These are phyloP conservation scores for Antedon mediterranea DNA, from an alignment of 53 echinoderm and acorn worm species.

Conservation along the genomic window DNA sequence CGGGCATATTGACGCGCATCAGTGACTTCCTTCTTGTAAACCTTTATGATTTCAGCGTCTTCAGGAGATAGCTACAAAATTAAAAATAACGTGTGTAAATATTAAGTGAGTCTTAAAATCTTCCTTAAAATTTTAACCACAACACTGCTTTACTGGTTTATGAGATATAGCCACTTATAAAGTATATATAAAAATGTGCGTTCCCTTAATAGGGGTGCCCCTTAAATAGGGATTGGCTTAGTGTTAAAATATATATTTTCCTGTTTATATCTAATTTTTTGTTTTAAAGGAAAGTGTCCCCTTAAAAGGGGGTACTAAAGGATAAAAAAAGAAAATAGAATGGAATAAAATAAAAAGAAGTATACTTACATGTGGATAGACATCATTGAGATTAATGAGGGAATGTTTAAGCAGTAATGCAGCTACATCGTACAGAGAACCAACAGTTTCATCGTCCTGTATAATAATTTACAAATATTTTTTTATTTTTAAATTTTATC, in stretches of 20 bases:
- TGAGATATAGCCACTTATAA: too few species aligned
- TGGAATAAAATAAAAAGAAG: not conserved
- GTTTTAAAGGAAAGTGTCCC: too few species aligned
- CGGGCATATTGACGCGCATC: slow-evolving; percentile 87
- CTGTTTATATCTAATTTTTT: not conserved
- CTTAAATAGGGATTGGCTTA: too few species aligned
- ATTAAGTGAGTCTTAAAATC: too few species aligned
- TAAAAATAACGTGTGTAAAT: too few species aligned
- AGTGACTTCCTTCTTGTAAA: slow-evolving; percentile 69
- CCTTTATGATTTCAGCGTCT: slow-evolving; percentile 44
- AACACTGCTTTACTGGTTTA: too few species aligned
- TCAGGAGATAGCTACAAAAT: slow-evolving; percentile 48
- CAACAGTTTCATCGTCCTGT: slow-evolving; percentile 52
- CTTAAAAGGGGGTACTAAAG: too few species aligned
- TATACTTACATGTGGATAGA: slow-evolving; percentile 82
- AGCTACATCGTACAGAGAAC: slow-evolving; percentile 65
- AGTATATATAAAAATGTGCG: too few species aligned
- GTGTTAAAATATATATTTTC: too few species aligned
- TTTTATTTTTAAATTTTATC: too few species aligned
- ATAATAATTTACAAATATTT: not conserved
- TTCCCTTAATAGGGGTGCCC: too few species aligned
- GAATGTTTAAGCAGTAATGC: slow-evolving; percentile 59
- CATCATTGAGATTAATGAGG: slow-evolving; percentile 49
- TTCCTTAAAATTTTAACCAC: too few species aligned
- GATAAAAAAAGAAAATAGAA: not conserved